Base-by-base conservation (phyloP, 2,113 vertebrate species). In the Piliocolobus tephrosceles region DNA sequence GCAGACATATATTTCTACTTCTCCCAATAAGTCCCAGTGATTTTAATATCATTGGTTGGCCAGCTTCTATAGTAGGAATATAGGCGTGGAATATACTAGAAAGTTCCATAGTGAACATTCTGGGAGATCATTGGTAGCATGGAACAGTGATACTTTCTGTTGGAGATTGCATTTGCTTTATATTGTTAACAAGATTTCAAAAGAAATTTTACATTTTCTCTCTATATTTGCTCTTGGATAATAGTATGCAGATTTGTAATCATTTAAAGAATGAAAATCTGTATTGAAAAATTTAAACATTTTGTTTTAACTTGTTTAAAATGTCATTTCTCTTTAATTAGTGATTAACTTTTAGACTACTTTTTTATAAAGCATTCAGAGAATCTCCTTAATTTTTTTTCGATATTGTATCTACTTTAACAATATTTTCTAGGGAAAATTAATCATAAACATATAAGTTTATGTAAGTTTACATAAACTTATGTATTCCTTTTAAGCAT, bases 11-110 rank as follows among this genome's bases (percentile, higher is more conserved):
- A 92, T 94, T 95, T 90, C 43, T 76, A 32, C 55, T 92, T 90
- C 35, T 13, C 88, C 52, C 66, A 92, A 0, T 86, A 91, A 94
- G 47, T 30, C 88, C 92, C 47, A 86, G 38, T 89, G 92, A 83
- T 92, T 97, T 96, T 90, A 79, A 91, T 94, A 82, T 70, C 66
- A 61, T 40, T 87, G 80, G 79, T 52, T 95, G 78, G 79, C 64
- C 61, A 92, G 88, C 58, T 75, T 94, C 17, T 82, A 10, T 79
- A 55, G 52, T 20, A 55, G 52, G 52, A 55, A 55, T 55, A 20
- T 55, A 55, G 52, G 52, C 6, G 6, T 92, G 68, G 58, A 95
- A 40, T 87, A 23, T 45, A 61, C 22, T 97, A 70, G 87, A 97
- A 88, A 73, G 43, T 92, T 80, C 47, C 18, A 20, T 52, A 50